These are phyloP conservation scores for Trachelipus rathkii DNA, from an alignment of 1,140 invertebrate genomes.

Conservation along the genomic window DNA sequence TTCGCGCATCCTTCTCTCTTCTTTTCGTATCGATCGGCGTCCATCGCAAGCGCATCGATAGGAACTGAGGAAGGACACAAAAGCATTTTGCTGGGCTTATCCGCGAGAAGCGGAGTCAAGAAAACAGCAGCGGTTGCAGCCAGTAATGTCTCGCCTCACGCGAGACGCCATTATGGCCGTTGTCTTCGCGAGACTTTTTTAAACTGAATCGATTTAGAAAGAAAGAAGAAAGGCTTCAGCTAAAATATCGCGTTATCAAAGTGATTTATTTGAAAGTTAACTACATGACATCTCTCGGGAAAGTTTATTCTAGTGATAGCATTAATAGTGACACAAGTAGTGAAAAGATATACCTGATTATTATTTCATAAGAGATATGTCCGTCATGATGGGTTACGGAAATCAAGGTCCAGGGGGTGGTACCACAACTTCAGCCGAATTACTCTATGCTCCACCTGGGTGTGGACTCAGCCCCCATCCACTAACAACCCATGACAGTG, in stretches of 20 bases:
- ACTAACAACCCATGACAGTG: background rate
- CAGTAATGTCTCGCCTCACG: background rate
- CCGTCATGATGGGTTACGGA: background rate
- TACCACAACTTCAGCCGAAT: background rate
- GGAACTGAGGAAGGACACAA: background rate
- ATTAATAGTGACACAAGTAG: no score
- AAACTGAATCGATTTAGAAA: background rate
- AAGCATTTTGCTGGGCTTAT: background rate
- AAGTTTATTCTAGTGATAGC: no score
- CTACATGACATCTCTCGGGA: background rate
- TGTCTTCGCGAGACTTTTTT: background rate
- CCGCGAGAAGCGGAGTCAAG: background rate
- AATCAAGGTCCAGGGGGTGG: background rate
- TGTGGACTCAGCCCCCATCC: background rate
- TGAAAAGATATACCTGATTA: no score
- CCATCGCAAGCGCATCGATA: background rate
- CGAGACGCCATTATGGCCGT: constrained; percentile 6
- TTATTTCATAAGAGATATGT: background rate
- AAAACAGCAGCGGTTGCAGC: background rate
- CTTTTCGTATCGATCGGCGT: background rate
- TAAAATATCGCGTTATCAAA: background rate
- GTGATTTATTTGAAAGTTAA: background rate
- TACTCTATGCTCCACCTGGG: background rate
- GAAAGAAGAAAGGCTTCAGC: no score
- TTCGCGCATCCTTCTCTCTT: background rate